Evolutionary conservation across 2,888 invertebrate genomes (phyloP).

Genomic region (Taenaris catops): DNA sequence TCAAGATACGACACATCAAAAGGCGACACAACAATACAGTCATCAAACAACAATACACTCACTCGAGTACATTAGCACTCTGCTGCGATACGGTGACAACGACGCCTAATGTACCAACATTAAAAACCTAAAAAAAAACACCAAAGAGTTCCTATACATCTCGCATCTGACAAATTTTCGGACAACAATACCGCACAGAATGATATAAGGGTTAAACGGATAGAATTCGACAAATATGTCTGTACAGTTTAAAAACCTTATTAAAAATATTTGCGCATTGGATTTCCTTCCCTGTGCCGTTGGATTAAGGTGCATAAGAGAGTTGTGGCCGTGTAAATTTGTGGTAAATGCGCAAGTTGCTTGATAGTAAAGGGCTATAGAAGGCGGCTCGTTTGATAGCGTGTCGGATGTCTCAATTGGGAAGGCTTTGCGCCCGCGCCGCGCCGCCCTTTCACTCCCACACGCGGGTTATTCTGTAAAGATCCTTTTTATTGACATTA

Average conservation of each 20-base stretch:
- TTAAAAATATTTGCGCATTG: neutral
- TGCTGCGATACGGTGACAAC: slow-evolving; percentile 45
- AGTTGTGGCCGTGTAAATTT: slow-evolving; percentile 17
- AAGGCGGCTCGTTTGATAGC: slow-evolving; percentile 68
- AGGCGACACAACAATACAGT: slow-evolving; percentile 17
- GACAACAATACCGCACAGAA: slow-evolving; percentile 60
- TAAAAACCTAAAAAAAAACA: slow-evolving; percentile 33
- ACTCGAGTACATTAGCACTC: slow-evolving; percentile 24
- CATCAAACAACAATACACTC: slow-evolving; percentile 14
- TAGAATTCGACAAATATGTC: slow-evolving; percentile 39
- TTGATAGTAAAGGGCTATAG: slow-evolving; percentile 59
- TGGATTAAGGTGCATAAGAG: slow-evolving; percentile 13
- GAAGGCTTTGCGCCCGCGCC: slow-evolving; percentile 50
- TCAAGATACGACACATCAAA: slow-evolving; percentile 16
- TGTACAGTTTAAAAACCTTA: slow-evolving; percentile 18
- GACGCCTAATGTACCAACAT: slow-evolving; percentile 53
- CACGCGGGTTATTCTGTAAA: slow-evolving; percentile 28
- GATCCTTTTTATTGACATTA: slow-evolving; percentile 24
- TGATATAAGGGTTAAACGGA: slow-evolving; percentile 70
- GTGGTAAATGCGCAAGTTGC: slow-evolving; percentile 36
- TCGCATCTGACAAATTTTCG: slow-evolving; percentile 72
- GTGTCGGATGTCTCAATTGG: slow-evolving; percentile 74
- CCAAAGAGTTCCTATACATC: slow-evolving; percentile 48
- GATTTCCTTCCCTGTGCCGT: slow-evolving; percentile 29
- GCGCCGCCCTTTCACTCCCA: slow-evolving; percentile 35